A percentile compares a stretch with the other conserved stretches of the same genome.
Evolutionary conservation across 2,888 invertebrate species (phyloP).

Genomic region (Carterocephalus palaemon): DNA sequence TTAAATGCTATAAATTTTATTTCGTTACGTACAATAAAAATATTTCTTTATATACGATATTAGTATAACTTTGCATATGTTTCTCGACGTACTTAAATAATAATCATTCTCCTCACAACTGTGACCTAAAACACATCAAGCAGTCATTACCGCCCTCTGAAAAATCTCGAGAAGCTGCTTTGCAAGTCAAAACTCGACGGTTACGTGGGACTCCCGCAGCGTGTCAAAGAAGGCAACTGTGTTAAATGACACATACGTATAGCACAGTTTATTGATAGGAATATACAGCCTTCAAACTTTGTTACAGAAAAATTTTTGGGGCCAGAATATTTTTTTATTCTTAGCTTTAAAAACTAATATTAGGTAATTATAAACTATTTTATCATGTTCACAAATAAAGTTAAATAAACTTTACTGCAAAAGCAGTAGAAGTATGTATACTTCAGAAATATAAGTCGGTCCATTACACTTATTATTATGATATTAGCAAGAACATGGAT

Average conservation of each 20-base stretch:
- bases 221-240: slow-evolving; percentile 37
- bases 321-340: no score
- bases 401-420: no score
- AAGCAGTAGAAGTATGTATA: no score
- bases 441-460: no score
- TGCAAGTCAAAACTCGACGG: slow-evolving; percentile 73
- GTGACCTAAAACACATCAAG: slow-evolving; percentile 59
- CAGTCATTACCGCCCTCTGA: slow-evolving; percentile 75
- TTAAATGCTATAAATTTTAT: slow-evolving; percentile 1
- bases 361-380: no score
- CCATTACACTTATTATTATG: no score
- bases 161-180: slow-evolving; percentile 71
- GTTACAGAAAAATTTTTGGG: no score
- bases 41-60: background rate
- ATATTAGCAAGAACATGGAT: no score
- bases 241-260: slow-evolving; percentile 24
- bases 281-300: no score
- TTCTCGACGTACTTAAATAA: background rate
- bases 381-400: no score
- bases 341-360: no score
- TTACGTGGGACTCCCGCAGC: slow-evolving; percentile 34
- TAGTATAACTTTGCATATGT: background rate
- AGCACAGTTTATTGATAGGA: slow-evolving; percentile 12
- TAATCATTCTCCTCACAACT: slow-evolving; percentile 41
- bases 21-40: background rate